Conservation (phyloP, 2,113 vertebrate species). For the Mastomys natalensis region DNA sequence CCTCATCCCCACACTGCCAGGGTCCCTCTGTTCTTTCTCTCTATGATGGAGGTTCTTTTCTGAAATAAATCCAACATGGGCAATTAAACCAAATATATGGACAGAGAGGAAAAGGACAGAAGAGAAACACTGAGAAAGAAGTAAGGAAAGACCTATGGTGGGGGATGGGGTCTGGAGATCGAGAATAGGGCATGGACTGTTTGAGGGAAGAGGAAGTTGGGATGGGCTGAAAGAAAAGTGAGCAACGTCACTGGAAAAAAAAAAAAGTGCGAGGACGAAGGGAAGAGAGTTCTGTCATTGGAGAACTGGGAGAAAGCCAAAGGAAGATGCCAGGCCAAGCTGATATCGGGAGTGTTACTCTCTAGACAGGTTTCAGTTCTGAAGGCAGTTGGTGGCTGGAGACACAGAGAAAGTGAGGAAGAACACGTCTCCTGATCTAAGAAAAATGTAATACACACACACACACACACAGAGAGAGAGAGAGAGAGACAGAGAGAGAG, state of each 20-base stretch:
- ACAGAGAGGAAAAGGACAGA: background rate
- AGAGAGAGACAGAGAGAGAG: no score
- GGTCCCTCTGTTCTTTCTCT: background rate
- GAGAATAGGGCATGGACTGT: background rate
- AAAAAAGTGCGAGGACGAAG: background rate
- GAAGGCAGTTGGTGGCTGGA: background rate
- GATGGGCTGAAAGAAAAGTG: background rate
- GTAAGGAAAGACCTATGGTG: background rate
- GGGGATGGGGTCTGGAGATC: background rate
- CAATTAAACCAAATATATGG: background rate
- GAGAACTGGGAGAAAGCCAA: background rate
- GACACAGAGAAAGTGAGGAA: background rate
- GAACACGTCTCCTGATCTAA: background rate
- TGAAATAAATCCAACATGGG: background rate
- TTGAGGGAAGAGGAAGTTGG: background rate
- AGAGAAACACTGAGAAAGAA: background rate
- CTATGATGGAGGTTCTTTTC: background rate
- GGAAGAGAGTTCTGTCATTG: background rate
- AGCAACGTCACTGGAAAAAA: background rate
- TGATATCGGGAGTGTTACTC: background rate
- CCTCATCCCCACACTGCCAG: background rate
- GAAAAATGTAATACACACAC: background rate
- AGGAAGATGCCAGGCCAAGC: background rate
- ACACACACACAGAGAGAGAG: no score
- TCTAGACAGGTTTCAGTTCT: background rate